Evolutionary conservation across 2,113 vertebrate genomes (phyloP), one percentile per base, ranked within the genome.

Genomic region (Bubalus kerabau): DNA sequence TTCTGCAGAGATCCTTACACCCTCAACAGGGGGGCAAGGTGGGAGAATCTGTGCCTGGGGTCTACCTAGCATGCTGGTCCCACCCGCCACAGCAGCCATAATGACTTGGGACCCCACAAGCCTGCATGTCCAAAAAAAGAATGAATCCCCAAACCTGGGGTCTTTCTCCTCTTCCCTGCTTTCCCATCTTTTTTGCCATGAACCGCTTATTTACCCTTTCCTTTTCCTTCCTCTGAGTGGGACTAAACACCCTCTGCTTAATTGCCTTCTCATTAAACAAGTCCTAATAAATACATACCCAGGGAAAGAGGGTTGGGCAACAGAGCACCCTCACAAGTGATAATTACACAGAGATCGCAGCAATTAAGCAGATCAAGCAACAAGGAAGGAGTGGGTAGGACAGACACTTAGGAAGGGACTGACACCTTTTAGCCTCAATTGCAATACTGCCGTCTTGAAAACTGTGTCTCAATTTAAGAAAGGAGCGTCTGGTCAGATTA

Each of bases 321-420:
- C 88, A 93, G 7, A 76, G 83, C 88, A n/a, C 59, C 88, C 98
- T 96, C 91, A 94, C 86, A 97, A 97, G 95, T 97, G 97, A 82
- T 97, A 91, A 98, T 98, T 98, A 98, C 95, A 90, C 93, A 89
- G 85, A 93, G 92, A 97, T 94, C 97, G 97, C 87, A 97, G 97
- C 97, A 97, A 97, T 97, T 98, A 97, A 96, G 94, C 93, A 97
- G 95, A 97, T 97, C 67, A 78, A 48, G 62, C 54, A 97, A 94
- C 83, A 95, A 97, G 87, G 64, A 91, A 93, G 62, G 90, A 91
- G 90, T 93, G 92, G 95, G 97, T 83, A 95, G 91, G 81, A 60
- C 76, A 86, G 60, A 62, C 16, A 60, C 76, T 86, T 43, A 46
- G 81, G 64, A 90, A 94, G 57, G 86, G 56, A 13, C 81, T 46